Evolutionary conservation across 92 coral and sea anemone species (phyloP), one percentile per base, ranked within the genome.

Genomic region (Diadumene lineata): DNA sequence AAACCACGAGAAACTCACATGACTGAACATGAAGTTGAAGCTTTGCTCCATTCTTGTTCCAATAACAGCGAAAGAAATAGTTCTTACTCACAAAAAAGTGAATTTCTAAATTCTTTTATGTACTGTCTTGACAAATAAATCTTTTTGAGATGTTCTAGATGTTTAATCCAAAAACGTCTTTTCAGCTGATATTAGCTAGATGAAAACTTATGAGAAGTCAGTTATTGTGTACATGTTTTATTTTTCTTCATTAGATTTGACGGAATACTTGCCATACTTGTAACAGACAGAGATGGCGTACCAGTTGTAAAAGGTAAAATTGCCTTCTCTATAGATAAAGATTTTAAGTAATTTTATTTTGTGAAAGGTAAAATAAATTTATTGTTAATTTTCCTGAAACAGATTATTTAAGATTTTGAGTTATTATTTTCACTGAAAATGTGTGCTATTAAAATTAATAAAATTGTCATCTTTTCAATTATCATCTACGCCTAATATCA

Each of bases 251-350:
- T 16, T 43, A 94, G 98, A 56, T 85, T 86, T 78, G 88, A 92
- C 51, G 98, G 93, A 24, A 72, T 92, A 43, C 92, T 94, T 44
- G 98, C 97, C 33, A 90, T 88, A 43, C 56, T 94, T 53, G 92
- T 94, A 29, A 94, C 98, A 11, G 98, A 94, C 82, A 92, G 97
- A 86, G 98, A 94, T 77, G 98, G 97, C 25, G 98, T 94, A 70
- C 97, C 98, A 21, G 85, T 94, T 13, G 92, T 94, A 19, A 94
- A 92, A 89, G 98, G 98, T 84, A 70, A 56, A 13, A n/a, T n/a
- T n/a, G n/a, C n/a, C n/a, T n/a, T n/a, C n/a, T n/a, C n/a, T n/a
- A n/a, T n/a, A n/a, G n/a, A n/a, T n/a, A n/a, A n/a, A n/a, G n/a
- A n/a, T n/a, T n/a, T n/a, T n/a, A n/a, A n/a, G n/a, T n/a, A n/a